phyloP scores from a whole-genome alignment of 1,140 invertebrate genomes.

The Brachionus koreanus region DNA sequence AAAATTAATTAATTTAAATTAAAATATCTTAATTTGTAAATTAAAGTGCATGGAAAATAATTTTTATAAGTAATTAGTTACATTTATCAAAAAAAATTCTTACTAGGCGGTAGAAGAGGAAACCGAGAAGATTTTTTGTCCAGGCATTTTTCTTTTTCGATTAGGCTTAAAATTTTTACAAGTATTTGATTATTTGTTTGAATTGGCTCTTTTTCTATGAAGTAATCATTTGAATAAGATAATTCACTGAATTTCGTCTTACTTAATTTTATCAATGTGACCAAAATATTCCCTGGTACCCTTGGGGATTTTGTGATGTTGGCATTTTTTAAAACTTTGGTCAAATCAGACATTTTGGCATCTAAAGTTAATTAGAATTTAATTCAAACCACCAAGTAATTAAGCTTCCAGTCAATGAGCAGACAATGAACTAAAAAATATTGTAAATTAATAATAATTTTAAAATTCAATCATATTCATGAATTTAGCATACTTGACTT shows the following conservation, averaged over 20 bases:
- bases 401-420: neutral
- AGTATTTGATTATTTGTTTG: neutral
- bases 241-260: neutral
- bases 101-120: neutral
- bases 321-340: neutral
- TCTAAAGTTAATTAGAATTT: neutral
- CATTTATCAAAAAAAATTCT: neutral
- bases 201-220: neutral
- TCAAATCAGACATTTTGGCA: neutral
- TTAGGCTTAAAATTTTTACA: neutral
- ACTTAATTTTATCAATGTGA: neutral
- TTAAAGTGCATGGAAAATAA: neutral
- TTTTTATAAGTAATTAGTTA: neutral
- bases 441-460: too few relatives aligned
- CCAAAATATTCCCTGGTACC: neutral
- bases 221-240: neutral
- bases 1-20: too few relatives aligned
- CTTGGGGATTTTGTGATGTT: neutral
- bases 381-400: neutral
- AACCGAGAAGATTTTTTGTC: neutral
- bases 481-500: neutral
- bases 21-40: neutral
- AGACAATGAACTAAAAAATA: too few relatives aligned
- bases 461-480: too few relatives aligned
- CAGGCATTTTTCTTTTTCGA: neutral